phyloP scores from a whole-genome alignment of 2,888 invertebrate species.

The Alitta virens region DNA sequence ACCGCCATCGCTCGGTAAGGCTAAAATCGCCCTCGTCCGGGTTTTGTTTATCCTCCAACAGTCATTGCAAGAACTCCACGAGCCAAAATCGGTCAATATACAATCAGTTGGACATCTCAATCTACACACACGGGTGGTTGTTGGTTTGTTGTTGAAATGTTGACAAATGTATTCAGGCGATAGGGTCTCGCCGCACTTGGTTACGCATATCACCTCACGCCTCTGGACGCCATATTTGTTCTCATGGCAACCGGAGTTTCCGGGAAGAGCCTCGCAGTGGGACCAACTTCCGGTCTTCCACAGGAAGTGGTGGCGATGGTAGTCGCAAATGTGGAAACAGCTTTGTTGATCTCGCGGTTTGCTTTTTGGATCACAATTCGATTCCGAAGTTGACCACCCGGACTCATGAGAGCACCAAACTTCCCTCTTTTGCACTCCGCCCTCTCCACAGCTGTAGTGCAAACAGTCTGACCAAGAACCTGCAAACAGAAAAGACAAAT shows the following conservation, averaged over 20 bases:
- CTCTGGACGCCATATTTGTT: slow-evolving; percentile 16
- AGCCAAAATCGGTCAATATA: slow-evolving; percentile 26
- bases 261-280: slow-evolving; percentile 11
- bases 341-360: not conserved
- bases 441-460: slow-evolving; percentile 24
- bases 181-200: slow-evolving; percentile 14
- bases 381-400: slow-evolving; percentile 10
- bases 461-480: slow-evolving; percentile 26
- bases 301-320: slow-evolving; percentile 23
- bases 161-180: slow-evolving; percentile 12
- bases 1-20: slow-evolving; percentile 18
- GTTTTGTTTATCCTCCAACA: slow-evolving; percentile 21
- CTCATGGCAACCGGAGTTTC: slow-evolving; percentile 1
- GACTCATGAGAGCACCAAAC: slow-evolving; percentile 21
- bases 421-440: slow-evolving; percentile 21
- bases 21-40: slow-evolving; percentile 20
- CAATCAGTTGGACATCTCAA: slow-evolving; percentile 25
- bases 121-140: slow-evolving; percentile 15
- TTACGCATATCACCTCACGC: slow-evolving; percentile 49
- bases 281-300: slow-evolving; percentile 26
- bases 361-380: slow-evolving; percentile 10
- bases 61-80: slow-evolving; percentile 25
- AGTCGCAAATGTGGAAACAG: slow-evolving; percentile 29
- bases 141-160: slow-evolving; percentile 18
- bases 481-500: slow-evolving; percentile 1